Conservation (phyloP, 2,888 invertebrate genomes). For the Emmelina monodactyla region DNA sequence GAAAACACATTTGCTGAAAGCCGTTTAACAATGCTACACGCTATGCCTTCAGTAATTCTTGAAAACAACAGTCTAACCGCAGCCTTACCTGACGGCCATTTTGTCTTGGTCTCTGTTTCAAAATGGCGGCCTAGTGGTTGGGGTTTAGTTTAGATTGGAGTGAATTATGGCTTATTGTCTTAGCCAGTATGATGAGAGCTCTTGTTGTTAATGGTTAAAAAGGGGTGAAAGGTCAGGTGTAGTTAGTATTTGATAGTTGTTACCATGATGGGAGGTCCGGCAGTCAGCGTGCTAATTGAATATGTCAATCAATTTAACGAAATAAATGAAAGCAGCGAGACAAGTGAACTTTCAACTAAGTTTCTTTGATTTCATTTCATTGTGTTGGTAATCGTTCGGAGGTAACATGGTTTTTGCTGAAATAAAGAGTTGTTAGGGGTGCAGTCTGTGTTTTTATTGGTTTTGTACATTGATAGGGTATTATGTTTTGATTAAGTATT, state of each 20-base stretch:
- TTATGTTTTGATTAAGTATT: too few relatives aligned
- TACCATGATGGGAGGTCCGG: conserved; percentile 63
- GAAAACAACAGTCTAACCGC: conserved; percentile 56
- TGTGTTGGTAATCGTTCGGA: too few relatives aligned
- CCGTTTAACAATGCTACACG: conserved; percentile 53
- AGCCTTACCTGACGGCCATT: conserved; percentile 12
- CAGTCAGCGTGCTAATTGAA: conserved; percentile 77
- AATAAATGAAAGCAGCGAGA: conserved; percentile 65
- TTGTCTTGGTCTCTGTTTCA: too few relatives aligned
- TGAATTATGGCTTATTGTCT: conserved; percentile 23
- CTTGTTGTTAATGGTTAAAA: conserved; percentile 9
- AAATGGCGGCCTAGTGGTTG: too few relatives aligned
- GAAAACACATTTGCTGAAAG: conserved; percentile 38
- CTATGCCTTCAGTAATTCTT: conserved; percentile 51
- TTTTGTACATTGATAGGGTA: too few relatives aligned
- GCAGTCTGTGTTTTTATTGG: too few relatives aligned
- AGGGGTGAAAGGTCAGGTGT: conserved; percentile 23
- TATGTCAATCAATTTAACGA: conserved; percentile 83
- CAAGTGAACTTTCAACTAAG: too few relatives aligned
- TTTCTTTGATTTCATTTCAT: too few relatives aligned
- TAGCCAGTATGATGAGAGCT: conserved; percentile 26
- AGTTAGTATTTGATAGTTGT: conserved; percentile 37
- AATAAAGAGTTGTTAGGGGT: too few relatives aligned
- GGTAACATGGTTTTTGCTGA: too few relatives aligned
- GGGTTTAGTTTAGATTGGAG: too few relatives aligned